Base-by-base conservation (phyloP, 2,113 vertebrate species). In the Deroptyus accipitrinus region DNA sequence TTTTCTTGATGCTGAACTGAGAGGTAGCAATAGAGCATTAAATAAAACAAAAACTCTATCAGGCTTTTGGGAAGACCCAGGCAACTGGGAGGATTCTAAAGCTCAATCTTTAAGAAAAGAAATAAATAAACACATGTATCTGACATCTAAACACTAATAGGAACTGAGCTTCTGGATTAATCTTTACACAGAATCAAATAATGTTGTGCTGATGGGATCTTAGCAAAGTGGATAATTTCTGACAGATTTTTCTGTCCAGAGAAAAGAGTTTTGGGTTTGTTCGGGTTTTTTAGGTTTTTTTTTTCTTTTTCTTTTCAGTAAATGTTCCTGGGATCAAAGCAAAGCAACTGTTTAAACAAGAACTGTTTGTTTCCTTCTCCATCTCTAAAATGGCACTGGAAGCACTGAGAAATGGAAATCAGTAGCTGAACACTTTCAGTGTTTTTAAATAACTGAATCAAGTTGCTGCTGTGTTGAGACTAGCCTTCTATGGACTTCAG, bases 21-120 rank as follows among this genome's bases (percentile, higher is more conserved):
- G 62, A 92, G 54, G 44, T 76, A 44, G 37, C 94, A 91, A 92
- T 49, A 87, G 92, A 88, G 48, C 35, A 91, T 77, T 90, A 94
- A 97, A 91, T 83, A 80, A 97, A 92, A 90, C 28, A 51, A 72
- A 91, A 86, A 14, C n/a, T 35, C 12, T 46, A 30, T 10, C 13
- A 90, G 57, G 48, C 46, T 72, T 28, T 41, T 87, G 37, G 46
- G 68, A 83, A 75, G 25, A 64, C 42, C 66, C 20, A 59, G 57
- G 84, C 46, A 80, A 68, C 52, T 19, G 55, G 37, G 24, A 94
- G 39, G 48, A 86, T 94, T 90, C 91, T 93, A 88, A 95, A 67
- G 57, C 37, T 94, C 94, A 92, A 96, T 91, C 57, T 86, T 84
- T 33, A 95, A 84, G 83, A 87, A 91, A 87, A 83, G 83, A 94